Percentiles rank a stretch among this genome's conserved stretches.
Conservation (phyloP, 2,797 vertebrate species). For the Craterocephalus amniculus region DNA sequence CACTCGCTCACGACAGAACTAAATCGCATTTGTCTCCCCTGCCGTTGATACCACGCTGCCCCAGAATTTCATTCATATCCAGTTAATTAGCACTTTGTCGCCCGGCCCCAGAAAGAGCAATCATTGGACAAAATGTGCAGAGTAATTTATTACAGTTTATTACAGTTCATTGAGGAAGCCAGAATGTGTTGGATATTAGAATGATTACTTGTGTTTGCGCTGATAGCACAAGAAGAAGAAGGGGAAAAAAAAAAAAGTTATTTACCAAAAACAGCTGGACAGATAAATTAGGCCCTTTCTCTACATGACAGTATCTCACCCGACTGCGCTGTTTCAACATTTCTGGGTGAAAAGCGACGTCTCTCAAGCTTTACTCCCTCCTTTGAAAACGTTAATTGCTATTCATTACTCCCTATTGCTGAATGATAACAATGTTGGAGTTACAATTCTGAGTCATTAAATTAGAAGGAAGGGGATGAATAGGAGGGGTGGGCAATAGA, state of each 20-base stretch:
- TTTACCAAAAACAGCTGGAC: constrained; percentile 78
- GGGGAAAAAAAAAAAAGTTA: constrained; percentile 49
- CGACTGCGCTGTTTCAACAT: constrained; percentile 60
- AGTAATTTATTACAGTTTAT: constrained; percentile 79
- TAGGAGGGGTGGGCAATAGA: constrained; percentile 49
- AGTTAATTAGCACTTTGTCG: constrained; percentile 78
- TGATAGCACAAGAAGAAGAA: constrained; percentile 41
- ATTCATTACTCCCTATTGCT: constrained; percentile 76
- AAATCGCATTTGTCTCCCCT: constrained; percentile 74
- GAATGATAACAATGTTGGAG: constrained; percentile 78
- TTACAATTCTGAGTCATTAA: constrained; percentile 79
- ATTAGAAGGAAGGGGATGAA: constrained; percentile 69
- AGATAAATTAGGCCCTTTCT: constrained; percentile 67
- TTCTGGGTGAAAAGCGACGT: constrained; percentile 72
- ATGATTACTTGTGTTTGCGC: constrained; percentile 64
- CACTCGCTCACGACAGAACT: constrained; percentile 71
- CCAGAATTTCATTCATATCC: constrained; percentile 71
- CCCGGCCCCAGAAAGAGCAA: constrained; percentile 70
- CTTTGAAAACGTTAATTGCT: constrained; percentile 76
- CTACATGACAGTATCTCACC: constrained; percentile 66
- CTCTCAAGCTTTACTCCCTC: constrained; percentile 71
- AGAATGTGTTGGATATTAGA: constrained; percentile 67
- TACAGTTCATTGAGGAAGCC: constrained; percentile 75
- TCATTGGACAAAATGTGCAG: constrained; percentile 61
- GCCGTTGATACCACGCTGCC: constrained; percentile 65